Conservation (phyloP, 2,888 invertebrate genomes). For the Harmothoe impar region DNA sequence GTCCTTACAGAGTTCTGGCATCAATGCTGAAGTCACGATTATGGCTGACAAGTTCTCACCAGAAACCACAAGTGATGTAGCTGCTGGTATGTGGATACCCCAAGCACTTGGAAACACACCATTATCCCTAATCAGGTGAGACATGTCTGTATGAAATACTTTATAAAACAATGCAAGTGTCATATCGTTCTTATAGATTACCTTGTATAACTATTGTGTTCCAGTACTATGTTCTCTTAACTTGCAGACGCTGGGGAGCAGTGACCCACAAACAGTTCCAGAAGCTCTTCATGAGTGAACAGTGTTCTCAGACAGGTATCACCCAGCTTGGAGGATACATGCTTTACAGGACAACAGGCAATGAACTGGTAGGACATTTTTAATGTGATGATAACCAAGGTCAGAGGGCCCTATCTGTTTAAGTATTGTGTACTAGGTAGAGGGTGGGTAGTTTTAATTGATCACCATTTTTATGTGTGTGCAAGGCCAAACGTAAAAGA, state of each 20-base stretch:
- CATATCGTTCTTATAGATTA: neutral
- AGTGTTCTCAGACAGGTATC: neutral
- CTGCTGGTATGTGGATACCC: constrained; percentile 69
- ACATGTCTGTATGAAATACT: neutral
- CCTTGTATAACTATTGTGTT: neutral
- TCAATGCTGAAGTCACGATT: constrained; percentile 67
- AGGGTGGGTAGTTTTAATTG: no score
- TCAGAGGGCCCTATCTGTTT: no score
- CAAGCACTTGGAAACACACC: constrained; percentile 64
- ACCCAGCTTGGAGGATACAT: neutral
- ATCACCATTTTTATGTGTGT: no score
- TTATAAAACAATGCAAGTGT: neutral
- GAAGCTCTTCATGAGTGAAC: constrained; percentile 43
- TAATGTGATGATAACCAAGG: no score
- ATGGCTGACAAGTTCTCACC: constrained; percentile 70
- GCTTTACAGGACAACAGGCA: neutral
- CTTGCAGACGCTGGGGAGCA: constrained; percentile 65
- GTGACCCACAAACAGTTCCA: constrained; percentile 67
- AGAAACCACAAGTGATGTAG: constrained; percentile 72
- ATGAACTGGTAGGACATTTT: neutral
- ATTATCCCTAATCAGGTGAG: neutral
- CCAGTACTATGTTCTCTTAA: neutral
- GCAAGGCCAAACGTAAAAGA: no score
- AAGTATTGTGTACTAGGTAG: no score
- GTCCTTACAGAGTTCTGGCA: constrained; percentile 69